Conservation (phyloP, 2,797 vertebrate genomes). For the Serranus cabrilla region DNA sequence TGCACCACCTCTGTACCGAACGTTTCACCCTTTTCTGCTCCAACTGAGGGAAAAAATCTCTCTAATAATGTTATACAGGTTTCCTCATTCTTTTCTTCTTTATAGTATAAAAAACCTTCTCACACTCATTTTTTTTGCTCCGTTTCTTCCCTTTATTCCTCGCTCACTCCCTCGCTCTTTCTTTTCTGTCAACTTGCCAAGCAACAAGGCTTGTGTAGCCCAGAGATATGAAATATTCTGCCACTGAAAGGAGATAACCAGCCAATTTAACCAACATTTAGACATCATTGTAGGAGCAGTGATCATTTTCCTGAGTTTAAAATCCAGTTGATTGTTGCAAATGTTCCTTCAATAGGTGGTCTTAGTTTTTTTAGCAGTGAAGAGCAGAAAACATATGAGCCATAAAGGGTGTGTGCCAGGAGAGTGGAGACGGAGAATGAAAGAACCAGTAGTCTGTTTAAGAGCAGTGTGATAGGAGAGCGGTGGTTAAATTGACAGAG, state of each 20-base stretch:
- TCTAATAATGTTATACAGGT: neutral
- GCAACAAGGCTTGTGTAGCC: slow-evolving; percentile 33
- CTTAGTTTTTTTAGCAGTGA: slow-evolving; percentile 13
- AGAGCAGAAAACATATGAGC: slow-evolving; percentile 20
- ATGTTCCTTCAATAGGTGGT: slow-evolving; percentile 18
- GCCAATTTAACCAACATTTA: slow-evolving; percentile 17
- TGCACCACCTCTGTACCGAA: slow-evolving; percentile 14
- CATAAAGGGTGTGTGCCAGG: slow-evolving; percentile 25
- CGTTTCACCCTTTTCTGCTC: slow-evolving; percentile 41
- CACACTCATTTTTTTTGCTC: neutral
- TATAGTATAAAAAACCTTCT: slow-evolving; percentile 7
- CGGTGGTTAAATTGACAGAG: slow-evolving; percentile 30
- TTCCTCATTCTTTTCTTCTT: neutral
- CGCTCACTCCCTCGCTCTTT: slow-evolving; percentile 9
- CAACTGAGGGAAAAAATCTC: slow-evolving; percentile 1
- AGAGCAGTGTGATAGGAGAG: slow-evolving; percentile 13
- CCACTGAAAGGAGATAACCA: neutral
- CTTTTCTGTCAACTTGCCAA: slow-evolving; percentile 35
- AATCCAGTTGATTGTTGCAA: slow-evolving; percentile 15
- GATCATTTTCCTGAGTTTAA: slow-evolving; percentile 38
- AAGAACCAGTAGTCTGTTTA: neutral
- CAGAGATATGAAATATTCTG: slow-evolving; percentile 5
- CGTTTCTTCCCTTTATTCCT: slow-evolving; percentile 7
- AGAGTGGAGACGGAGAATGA: slow-evolving; percentile 4
- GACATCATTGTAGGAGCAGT: slow-evolving; percentile 6